Evolutionary conservation across 1,140 invertebrate genomes (phyloP).

Genomic region (Lordiphosa mommai): DNA sequence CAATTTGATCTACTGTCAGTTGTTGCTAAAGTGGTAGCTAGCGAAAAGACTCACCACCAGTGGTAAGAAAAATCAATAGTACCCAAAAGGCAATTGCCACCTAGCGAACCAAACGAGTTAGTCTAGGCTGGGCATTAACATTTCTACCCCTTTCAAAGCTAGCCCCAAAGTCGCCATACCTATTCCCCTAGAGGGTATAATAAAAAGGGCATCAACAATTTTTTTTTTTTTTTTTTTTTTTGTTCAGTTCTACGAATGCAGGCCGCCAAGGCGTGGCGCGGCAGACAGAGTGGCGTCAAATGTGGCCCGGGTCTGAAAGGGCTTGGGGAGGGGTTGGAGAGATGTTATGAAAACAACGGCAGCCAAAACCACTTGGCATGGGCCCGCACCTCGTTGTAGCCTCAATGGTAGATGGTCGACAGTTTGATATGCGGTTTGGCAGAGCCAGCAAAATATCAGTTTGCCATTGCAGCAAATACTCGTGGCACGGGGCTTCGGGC

Average conservation of each 20-base stretch:
- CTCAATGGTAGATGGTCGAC: slow-evolving; percentile 70
- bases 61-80: too few species aligned
- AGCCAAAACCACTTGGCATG: slow-evolving; percentile 74
- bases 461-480: slow-evolving; percentile 37
- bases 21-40: too few species aligned
- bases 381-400: slow-evolving; percentile 62
- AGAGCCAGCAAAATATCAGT: slow-evolving; percentile 74
- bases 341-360: slow-evolving; percentile 72
- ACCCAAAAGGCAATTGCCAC: too few species aligned
- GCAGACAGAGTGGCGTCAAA: slow-evolving; percentile 73
- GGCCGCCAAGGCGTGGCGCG: slow-evolving; percentile 68
- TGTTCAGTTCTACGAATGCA: slow-evolving; percentile 33
- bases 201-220: slow-evolving; percentile 65
- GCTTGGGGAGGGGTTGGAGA: background rate
- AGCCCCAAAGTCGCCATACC: slow-evolving; percentile 21
- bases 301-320: slow-evolving; percentile 32
- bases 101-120: too few species aligned
- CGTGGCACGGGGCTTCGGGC: slow-evolving; percentile 3
- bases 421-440: slow-evolving; percentile 77
- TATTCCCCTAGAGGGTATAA: slow-evolving; percentile 30
- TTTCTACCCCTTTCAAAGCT: slow-evolving; percentile 23
- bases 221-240: slow-evolving; percentile 47
- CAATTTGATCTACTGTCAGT: too few species aligned
- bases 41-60: too few species aligned
- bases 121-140: too few species aligned